Evolutionary conservation across 23 tunicate species (phyloP).

Genomic region (Phallusia fumigata): DNA sequence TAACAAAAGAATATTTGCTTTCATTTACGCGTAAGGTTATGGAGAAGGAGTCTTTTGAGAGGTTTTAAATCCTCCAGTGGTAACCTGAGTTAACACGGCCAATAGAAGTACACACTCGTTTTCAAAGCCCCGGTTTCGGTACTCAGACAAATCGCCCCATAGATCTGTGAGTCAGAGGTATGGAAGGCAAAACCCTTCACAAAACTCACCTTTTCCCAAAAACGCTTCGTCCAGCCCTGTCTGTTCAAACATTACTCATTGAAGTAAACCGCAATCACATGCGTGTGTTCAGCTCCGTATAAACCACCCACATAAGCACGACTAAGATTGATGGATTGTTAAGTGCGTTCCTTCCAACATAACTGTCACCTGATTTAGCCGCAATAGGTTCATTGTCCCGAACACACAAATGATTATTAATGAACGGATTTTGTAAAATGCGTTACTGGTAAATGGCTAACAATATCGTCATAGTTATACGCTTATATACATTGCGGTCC

Average conservation of each 20-base stretch:
- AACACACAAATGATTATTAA: too few relatives aligned
- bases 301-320: too few relatives aligned
- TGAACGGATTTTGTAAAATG: too few relatives aligned
- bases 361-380: too few relatives aligned
- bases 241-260: constrained; percentile 4
- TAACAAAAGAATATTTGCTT: background rate
- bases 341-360: too few relatives aligned
- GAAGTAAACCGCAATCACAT: background rate
- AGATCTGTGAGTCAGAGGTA: background rate
- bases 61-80: background rate
- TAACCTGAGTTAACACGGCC: background rate
- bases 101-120: background rate
- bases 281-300: too few relatives aligned
- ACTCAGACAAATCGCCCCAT: background rate
- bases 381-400: too few relatives aligned
- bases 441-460: too few relatives aligned
- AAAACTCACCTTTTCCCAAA: background rate
- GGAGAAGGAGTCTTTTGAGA: background rate
- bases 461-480: too few relatives aligned
- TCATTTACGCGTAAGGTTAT: background rate
- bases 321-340: too few relatives aligned
- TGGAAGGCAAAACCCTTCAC: background rate
- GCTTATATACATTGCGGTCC: too few relatives aligned
- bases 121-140: background rate
- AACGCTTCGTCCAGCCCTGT: background rate